Evolutionary conservation across 2,797 vertebrate genomes (phyloP).

Genomic region (Erethizon dorsatum): DNA sequence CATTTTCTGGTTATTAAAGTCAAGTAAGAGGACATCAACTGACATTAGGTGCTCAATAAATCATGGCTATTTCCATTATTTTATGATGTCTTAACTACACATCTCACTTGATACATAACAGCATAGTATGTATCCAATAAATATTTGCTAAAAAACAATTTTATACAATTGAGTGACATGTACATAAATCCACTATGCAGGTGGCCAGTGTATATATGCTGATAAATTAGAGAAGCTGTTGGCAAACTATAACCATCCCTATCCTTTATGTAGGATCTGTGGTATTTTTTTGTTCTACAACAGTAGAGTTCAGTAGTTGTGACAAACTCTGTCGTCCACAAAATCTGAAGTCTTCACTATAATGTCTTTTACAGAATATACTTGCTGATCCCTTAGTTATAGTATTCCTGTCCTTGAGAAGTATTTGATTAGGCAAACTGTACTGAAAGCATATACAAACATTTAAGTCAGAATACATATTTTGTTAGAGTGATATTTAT

Average conservation of each 20-base stretch:
- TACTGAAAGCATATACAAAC: background rate
- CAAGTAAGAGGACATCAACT: background rate
- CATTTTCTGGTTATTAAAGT: conserved; percentile 20
- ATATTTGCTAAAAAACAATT: background rate
- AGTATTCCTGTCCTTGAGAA: background rate
- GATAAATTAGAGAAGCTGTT: background rate
- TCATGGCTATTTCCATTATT: conserved; percentile 1
- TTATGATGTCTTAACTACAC: background rate
- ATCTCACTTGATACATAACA: background rate
- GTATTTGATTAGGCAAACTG: background rate
- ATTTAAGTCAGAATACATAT: conserved; percentile 24
- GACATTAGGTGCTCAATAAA: background rate
- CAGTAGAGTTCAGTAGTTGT: background rate
- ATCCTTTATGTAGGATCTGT: background rate
- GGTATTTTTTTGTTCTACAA: background rate
- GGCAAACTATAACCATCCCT: background rate
- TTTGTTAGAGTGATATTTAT: background rate
- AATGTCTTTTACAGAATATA: background rate
- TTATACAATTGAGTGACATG: conserved; percentile 6
- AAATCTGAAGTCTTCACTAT: background rate
- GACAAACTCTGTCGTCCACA: background rate
- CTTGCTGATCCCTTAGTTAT: background rate
- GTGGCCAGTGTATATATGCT: background rate
- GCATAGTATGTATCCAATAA: background rate
- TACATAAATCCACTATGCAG: background rate